phyloP scores from a whole-genome alignment of 2,888 invertebrate genomes.

The Diaphora mendica region DNA sequence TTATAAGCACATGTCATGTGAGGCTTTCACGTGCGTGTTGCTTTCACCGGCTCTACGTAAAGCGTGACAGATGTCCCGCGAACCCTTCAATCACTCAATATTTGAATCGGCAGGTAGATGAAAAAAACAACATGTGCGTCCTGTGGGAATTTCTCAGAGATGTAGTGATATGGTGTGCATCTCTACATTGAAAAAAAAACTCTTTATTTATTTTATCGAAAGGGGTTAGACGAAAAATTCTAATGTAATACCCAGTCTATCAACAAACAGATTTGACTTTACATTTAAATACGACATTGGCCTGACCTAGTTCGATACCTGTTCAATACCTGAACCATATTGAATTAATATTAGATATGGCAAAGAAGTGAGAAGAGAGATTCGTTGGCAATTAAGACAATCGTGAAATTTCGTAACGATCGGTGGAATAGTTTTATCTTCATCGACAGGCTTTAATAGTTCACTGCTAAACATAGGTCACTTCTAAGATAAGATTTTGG shows the following conservation, averaged over 20 bases:
- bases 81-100: conserved; percentile 86
- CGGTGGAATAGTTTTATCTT: no score
- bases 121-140: conserved; percentile 64
- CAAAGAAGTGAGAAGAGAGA: background rate
- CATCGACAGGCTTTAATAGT: no score
- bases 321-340: background rate
- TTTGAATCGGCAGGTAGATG: conserved; percentile 71
- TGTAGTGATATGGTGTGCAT: conserved; percentile 34
- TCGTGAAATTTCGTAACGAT: no score
- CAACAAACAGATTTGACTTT: background rate
- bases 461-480: no score
- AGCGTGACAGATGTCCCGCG: conserved; percentile 76
- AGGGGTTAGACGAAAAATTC: background rate
- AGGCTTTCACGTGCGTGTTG: conserved; percentile 65
- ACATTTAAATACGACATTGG: background rate
- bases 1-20: conserved; percentile 48
- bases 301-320: background rate
- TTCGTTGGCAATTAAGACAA: no score
- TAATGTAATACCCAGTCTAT: background rate
- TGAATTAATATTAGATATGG: background rate
- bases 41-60: conserved; percentile 69
- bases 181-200: conserved; percentile 10
- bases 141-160: conserved; percentile 54
- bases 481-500: no score
- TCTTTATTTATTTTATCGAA: background rate